These are phyloP conservation scores for Homarus gammarus DNA, from an alignment of 2,888 invertebrate genomes.

Conservation along the genomic window DNA sequence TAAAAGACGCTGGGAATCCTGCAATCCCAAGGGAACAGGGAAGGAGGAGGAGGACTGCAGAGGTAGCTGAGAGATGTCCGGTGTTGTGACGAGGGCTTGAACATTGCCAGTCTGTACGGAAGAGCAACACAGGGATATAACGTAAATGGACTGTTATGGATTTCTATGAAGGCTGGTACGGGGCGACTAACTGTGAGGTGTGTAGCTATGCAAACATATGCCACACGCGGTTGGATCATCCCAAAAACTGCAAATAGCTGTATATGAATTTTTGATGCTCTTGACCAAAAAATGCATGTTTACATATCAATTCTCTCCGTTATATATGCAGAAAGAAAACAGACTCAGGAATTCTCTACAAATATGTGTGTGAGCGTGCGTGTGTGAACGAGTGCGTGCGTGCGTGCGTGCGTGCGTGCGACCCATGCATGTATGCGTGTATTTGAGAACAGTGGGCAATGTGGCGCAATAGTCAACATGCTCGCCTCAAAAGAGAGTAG, in stretches of 20 bases:
- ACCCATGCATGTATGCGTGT: neutral
- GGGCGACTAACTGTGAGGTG: conserved; percentile 11
- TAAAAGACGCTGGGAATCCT: neutral
- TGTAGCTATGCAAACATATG: conserved; percentile 29
- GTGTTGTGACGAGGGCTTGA: conserved; percentile 29
- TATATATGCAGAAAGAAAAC: neutral
- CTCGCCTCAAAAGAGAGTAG: too few relatives aligned
- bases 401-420: neutral
- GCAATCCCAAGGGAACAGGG: neutral
- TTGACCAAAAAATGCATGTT: conserved; percentile 34
- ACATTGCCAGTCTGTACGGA: conserved; percentile 1
- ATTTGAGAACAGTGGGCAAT: neutral
- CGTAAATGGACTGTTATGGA: neutral
- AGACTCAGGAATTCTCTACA: neutral
- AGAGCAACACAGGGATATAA: neutral
- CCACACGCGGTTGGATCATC: conserved; percentile 36
- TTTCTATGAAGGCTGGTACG: neutral
- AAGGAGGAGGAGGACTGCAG: conserved; percentile 13
- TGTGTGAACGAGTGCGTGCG: neutral
- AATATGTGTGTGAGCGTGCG: neutral
- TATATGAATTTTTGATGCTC: conserved; percentile 49
- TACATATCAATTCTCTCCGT: neutral
- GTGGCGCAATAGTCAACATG: too few relatives aligned
- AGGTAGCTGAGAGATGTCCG: conserved; percentile 41
- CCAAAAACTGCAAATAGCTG: conserved; percentile 21